These are phyloP conservation scores for Origma solitaria DNA, from an alignment of 2,113 vertebrate species.

Conservation along the genomic window DNA sequence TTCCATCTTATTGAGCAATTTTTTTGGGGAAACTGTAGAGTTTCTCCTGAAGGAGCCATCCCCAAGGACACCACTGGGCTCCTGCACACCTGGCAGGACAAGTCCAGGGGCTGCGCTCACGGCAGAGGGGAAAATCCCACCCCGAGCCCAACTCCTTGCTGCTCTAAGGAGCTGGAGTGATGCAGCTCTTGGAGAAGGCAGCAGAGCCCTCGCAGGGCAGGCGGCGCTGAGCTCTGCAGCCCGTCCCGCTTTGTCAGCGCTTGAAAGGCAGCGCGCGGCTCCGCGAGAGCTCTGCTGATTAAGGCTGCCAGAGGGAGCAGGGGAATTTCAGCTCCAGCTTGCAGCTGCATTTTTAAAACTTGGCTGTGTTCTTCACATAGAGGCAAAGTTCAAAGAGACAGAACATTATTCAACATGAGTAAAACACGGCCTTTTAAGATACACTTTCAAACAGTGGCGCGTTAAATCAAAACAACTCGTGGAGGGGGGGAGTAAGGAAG, in stretches of 20 bases:
- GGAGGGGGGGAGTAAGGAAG: background rate
- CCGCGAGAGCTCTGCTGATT: constrained; percentile 36
- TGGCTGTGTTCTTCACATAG: constrained; percentile 31
- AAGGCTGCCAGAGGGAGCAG: constrained; percentile 32
- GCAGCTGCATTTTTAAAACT: constrained; percentile 34
- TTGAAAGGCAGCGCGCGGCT: background rate
- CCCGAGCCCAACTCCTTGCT: background rate
- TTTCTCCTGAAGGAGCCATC: background rate
- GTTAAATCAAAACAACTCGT: constrained; percentile 8
- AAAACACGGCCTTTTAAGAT: constrained; percentile 61
- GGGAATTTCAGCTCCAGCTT: constrained; percentile 34
- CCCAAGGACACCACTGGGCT: background rate
- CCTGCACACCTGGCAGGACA: background rate
- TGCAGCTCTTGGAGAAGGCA: background rate
- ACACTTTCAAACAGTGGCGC: constrained; percentile 1
- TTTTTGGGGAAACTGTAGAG: background rate
- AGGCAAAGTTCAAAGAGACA: constrained; percentile 60
- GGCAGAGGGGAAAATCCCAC: background rate
- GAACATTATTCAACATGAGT: constrained; percentile 55
- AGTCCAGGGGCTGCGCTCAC: background rate
- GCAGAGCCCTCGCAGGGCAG: background rate
- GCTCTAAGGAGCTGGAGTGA: background rate
- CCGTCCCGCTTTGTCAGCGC: background rate
- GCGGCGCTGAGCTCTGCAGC: background rate
- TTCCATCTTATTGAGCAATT: background rate